Base-by-base conservation (phyloP, 2,888 invertebrate genomes). In the Mythimna pallens region DNA sequence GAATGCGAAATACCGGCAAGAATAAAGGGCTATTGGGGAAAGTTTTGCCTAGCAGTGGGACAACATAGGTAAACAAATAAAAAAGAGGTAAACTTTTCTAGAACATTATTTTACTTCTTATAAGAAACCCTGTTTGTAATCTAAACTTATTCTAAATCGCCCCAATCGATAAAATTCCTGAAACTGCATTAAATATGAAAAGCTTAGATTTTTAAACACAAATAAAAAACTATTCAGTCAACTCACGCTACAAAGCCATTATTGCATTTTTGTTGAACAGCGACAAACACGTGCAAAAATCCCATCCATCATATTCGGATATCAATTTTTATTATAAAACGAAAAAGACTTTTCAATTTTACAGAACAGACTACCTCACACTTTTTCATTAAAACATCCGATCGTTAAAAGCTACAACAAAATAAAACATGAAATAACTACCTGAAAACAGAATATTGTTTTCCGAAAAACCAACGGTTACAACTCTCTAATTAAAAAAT, bases 221-320 rank as follows among this genome's bases (percentile, higher is more conserved):
- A 43, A 5, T 5, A 82, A 54, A 40, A 61, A 54, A 22, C 22
- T 9, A 14, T 40, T 20, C 22, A 25, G 10, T 17, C 10, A 50
- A 1, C 52, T 22, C 73, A 78, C 65, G 68, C 59, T 52, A 59
- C 10, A 52, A 43, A 61, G 10, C 34, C 34, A 68, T 67, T 66
- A 63, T 3, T n/a, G 1, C 10, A 61, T 66, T 61, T 67, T 57
- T 50, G 22, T 55, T 58, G 6, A 59, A n/a, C 72, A n/a, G 3
- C n/a, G 5, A 34, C 25, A 58, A 63, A 58, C 65, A 36, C 30
- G 9, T 61, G 12, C 30, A 50, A 65, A 78, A 61, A 8, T 12
- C 2, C 14, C 47, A 68, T 82, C 64, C 57, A 67, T 79, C 57
- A 79, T 30, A 54, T n/a, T 66, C 52, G 40, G 61, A 61, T 63